These are phyloP conservation scores for Tichodroma muraria DNA, from an alignment of 2,113 vertebrate genomes.

Conservation along the genomic window DNA sequence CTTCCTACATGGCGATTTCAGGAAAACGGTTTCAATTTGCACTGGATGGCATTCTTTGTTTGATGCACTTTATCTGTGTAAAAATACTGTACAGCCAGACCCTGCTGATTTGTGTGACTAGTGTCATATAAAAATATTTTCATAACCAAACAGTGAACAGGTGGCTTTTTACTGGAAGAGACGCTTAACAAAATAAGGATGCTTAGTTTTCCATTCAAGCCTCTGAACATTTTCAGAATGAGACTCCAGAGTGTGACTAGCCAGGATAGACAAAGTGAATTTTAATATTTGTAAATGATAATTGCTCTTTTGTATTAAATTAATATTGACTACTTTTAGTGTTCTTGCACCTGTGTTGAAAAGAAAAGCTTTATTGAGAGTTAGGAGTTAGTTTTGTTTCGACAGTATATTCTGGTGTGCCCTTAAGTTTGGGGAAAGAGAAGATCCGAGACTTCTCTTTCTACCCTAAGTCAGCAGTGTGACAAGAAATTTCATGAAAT, in stretches of 20 bases:
- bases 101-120: neutral
- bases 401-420: neutral
- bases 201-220: neutral
- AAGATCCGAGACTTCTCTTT: neutral
- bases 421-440: neutral
- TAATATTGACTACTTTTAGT: neutral
- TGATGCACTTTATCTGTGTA: conserved; percentile 2
- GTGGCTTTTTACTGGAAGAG: neutral
- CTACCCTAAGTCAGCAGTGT: neutral
- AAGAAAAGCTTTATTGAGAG: neutral
- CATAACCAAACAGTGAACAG: neutral
- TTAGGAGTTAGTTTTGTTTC: neutral
- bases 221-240: neutral
- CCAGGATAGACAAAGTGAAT: neutral
- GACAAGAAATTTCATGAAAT: neutral
- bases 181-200: neutral
- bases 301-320: neutral
- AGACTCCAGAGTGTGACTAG: neutral
- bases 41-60: neutral
- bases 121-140: neutral
- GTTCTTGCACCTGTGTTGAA: neutral
- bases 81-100: conserved; percentile 1
- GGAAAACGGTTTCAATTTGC: neutral
- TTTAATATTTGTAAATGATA: conserved; percentile 45
- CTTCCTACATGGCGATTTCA: neutral